Percentiles rank a stretch among this genome's conserved stretches.
phyloP scores from a whole-genome alignment of 2,888 invertebrate species.

The Dryobotodes eremita region DNA sequence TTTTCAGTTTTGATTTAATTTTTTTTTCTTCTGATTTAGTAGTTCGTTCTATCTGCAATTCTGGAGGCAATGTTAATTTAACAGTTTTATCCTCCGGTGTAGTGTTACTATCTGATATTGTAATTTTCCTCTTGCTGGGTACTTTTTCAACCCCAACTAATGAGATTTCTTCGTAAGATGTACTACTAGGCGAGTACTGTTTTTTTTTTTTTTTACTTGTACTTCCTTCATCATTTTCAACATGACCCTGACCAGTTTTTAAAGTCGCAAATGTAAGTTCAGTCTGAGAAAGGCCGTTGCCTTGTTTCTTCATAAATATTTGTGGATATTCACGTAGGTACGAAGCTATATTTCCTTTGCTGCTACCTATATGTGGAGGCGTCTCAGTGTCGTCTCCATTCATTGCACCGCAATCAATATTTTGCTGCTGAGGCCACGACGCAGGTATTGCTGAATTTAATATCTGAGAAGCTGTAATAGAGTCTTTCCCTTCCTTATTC shows the following conservation, averaged over 20 bases:
- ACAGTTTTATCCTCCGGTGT: constrained; percentile 16
- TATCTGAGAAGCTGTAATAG: constrained; percentile 63
- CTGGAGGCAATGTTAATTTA: constrained; percentile 2
- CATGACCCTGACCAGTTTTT: constrained; percentile 35
- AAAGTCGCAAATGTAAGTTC: constrained; percentile 47
- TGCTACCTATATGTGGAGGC: constrained; percentile 78
- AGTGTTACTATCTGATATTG: constrained; percentile 6
- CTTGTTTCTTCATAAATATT: constrained; percentile 83
- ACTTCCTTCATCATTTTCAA: constrained; percentile 38
- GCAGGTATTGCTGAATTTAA: constrained; percentile 60
- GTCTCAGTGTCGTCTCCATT: constrained; percentile 78
- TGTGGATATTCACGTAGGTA: constrained; percentile 85
- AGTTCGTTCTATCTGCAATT: constrained; percentile 13
- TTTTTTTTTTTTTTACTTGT: constrained; percentile 19
- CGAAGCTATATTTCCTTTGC: constrained; percentile 78
- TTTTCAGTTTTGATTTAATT: constrained; percentile 6
- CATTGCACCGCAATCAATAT: constrained; percentile 67
- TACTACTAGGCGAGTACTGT: constrained; percentile 5
- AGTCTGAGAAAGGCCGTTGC: constrained; percentile 68
- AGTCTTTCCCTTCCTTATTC: constrained; percentile 71
- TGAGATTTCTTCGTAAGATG: constrained; percentile 38
- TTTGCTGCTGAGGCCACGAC: constrained; percentile 54
- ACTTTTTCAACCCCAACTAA: constrained; percentile 28
- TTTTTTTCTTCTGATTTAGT: background rate
- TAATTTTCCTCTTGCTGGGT: constrained; percentile 37